Conservation (phyloP, 2,888 invertebrate species). For the Sisyra nigra region DNA sequence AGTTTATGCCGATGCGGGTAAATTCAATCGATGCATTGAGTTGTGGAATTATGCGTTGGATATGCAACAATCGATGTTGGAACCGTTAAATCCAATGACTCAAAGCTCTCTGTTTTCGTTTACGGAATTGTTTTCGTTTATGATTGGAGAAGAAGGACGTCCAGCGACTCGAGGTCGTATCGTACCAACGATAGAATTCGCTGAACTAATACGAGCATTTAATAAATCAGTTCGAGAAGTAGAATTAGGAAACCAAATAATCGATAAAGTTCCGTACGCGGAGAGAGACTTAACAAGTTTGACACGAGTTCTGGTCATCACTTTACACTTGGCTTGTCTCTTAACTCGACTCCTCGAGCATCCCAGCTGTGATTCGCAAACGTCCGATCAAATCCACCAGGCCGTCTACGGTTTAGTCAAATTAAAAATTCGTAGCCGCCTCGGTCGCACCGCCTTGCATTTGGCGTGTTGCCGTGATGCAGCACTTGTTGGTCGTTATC, state of each 20-base stretch:
- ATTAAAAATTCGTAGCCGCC: constrained; percentile 41
- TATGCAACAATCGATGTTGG: constrained; percentile 87
- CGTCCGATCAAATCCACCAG: constrained; percentile 44
- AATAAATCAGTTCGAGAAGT: constrained; percentile 66
- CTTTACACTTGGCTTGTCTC: constrained; percentile 67
- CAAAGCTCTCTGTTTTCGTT: constrained; percentile 89
- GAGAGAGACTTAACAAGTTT: constrained; percentile 62
- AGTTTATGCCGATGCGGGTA: constrained; percentile 85
- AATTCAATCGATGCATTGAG: constrained; percentile 81
- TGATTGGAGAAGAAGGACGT: constrained; percentile 75
- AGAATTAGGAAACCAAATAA: constrained; percentile 42
- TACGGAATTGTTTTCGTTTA: constrained; percentile 86
- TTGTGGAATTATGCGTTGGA: constrained; percentile 95
- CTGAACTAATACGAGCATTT: constrained; percentile 71
- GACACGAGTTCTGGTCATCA: constrained; percentile 72
- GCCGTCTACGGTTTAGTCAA: constrained; percentile 65
- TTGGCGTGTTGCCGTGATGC: constrained; percentile 71
- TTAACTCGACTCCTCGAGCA: constrained; percentile 46
- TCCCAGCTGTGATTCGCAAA: constrained; percentile 19
- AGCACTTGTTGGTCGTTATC: constrained; percentile 47
- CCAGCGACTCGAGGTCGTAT: constrained; percentile 48
- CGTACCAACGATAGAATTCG: constrained; percentile 65
- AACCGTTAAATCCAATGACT: constrained; percentile 86
- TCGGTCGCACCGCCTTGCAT: constrained; percentile 59
- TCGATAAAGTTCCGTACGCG: constrained; percentile 39